These are phyloP conservation scores for Carassius gibelio DNA, from an alignment of 2,113 vertebrate genomes.

Conservation along the genomic window DNA sequence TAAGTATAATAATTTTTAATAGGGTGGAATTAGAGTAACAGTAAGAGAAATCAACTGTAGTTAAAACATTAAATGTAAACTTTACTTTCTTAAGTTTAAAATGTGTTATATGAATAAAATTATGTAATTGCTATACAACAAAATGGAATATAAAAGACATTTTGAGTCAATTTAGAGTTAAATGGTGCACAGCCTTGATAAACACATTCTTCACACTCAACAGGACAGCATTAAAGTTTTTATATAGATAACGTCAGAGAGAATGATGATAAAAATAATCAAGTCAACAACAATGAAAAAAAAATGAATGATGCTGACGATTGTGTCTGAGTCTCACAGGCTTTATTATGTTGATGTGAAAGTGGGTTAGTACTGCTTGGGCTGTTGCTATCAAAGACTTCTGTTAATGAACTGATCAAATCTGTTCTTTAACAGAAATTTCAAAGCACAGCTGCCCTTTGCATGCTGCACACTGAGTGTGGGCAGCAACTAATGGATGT, in stretches of 20 bases:
- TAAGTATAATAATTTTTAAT: too few relatives aligned
- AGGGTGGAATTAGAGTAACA: too few relatives aligned
- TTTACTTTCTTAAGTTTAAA: too few relatives aligned
- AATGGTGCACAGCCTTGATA: background rate
- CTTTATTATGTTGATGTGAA: background rate
- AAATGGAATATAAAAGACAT: background rate
- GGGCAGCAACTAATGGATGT: constrained; percentile 51
- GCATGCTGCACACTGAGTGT: constrained; percentile 36
- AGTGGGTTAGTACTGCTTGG: background rate
- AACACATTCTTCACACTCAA: background rate
- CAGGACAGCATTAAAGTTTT: background rate
- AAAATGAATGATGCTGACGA: background rate
- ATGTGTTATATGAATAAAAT: too few relatives aligned
- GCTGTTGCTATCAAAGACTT: background rate
- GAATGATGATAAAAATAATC: background rate
- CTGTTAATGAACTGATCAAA: constrained; percentile 31
- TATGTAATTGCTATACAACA: too few relatives aligned
- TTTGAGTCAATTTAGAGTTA: background rate
- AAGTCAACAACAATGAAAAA: background rate
- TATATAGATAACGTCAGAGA: background rate
- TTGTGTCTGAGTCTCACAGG: background rate
- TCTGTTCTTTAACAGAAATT: constrained; percentile 10
- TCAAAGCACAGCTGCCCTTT: constrained; percentile 40
- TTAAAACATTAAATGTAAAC: too few relatives aligned
- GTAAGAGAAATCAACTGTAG: too few relatives aligned